Conservation (phyloP, 2,113 vertebrate species). For the Polypterus senegalus region DNA sequence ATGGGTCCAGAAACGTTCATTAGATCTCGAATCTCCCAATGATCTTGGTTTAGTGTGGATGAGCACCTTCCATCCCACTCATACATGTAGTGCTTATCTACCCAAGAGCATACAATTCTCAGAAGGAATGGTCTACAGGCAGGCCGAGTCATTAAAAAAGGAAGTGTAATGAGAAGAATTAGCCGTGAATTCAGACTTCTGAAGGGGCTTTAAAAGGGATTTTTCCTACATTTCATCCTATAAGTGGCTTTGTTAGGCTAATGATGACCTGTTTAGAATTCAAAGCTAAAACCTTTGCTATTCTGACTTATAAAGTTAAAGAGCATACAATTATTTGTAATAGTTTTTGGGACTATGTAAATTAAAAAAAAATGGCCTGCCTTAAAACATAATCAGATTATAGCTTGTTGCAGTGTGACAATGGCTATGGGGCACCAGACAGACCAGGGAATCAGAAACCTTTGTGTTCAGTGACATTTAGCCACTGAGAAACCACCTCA, state of each 20-base stretch:
- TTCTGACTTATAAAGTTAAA: constrained; percentile 37
- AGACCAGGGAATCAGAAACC: constrained; percentile 30
- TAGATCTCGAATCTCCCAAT: no score
- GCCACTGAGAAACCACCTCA: constrained; percentile 36
- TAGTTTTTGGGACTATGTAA: constrained; percentile 39
- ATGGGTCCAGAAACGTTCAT: no score
- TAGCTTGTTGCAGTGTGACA: constrained; percentile 43
- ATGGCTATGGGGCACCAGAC: constrained; percentile 33
- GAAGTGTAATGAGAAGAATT: no score
- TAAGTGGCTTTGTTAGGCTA: constrained; percentile 19
- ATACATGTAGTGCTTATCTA: no score
- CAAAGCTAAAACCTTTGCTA: constrained; percentile 43
- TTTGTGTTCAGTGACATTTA: constrained; percentile 30
- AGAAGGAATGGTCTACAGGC: no score
- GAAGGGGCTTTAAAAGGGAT: no score
- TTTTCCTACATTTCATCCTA: no score
- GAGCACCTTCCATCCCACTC: no score
- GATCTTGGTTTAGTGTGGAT: no score
- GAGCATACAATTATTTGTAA: constrained; percentile 39
- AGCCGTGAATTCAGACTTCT: no score
- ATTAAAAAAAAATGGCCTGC: constrained; percentile 40
- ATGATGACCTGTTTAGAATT: constrained; percentile 29
- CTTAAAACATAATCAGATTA: constrained; percentile 46
- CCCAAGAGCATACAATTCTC: no score
- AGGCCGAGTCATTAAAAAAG: no score